Conservation (phyloP, 2,113 vertebrate species). For the Noturus placidus region DNA sequence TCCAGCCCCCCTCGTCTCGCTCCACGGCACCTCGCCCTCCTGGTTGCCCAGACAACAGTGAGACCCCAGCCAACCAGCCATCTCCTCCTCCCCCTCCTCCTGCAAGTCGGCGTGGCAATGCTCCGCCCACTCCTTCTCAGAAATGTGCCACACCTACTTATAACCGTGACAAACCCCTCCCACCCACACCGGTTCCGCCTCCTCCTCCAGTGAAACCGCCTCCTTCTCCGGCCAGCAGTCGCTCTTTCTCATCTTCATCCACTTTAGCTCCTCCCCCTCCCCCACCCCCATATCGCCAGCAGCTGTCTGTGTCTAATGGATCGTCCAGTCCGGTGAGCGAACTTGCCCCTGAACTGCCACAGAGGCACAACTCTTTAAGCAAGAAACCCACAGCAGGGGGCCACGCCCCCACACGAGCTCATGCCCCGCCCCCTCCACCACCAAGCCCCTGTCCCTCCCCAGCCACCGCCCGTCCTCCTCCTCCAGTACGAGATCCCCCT, state of each 20-base stretch:
- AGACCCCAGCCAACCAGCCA: conserved; percentile 63
- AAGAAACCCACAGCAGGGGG: conserved; percentile 82
- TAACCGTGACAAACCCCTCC: conserved; percentile 76
- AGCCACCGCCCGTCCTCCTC: conserved; percentile 56
- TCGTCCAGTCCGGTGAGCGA: conserved; percentile 77
- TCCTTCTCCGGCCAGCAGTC: conserved; percentile 79
- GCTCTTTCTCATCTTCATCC: conserved; percentile 62
- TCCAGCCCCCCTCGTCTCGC: conserved; percentile 73
- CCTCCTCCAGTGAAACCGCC: conserved; percentile 79
- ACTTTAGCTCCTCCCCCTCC: conserved; percentile 76
- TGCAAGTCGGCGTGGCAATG: conserved; percentile 76
- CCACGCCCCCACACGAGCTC: conserved; percentile 76
- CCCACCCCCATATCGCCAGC: conserved; percentile 81
- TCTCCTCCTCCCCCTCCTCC: conserved; percentile 79
- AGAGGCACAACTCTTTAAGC: conserved; percentile 90
- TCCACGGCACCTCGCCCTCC: conserved; percentile 79
- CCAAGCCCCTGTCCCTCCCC: conserved; percentile 63
- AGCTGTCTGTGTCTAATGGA: conserved; percentile 77
- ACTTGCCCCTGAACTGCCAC: conserved; percentile 82
- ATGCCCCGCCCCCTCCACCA: conserved; percentile 66
- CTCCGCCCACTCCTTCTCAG: conserved; percentile 70
- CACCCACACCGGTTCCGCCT: conserved; percentile 67
- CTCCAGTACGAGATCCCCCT: conserved; percentile 62
- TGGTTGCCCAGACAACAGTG: conserved; percentile 74
- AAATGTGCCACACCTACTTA: conserved; percentile 71